Base-by-base conservation (phyloP, 1,140 invertebrate species). In the Pygmarrhopalites habei region DNA sequence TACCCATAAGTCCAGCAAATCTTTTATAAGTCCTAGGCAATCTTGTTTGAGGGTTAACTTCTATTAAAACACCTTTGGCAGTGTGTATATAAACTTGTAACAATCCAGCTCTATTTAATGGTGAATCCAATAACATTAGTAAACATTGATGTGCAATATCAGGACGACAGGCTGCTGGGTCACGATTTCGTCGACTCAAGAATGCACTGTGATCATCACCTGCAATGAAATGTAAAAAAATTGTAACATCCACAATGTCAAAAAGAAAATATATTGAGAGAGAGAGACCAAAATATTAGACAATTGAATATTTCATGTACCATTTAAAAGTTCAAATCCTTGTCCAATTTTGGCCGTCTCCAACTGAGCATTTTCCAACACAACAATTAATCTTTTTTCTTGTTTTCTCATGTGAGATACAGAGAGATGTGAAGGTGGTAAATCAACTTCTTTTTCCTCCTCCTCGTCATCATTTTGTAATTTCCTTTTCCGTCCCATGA, bases 1-100 rank as follows among this genome's bases (percentile, higher is more conserved):
- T 82, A 95, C 92, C 92, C 86, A 99, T 98, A 19, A 99, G 78
- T 44, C 95, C 95, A 73, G 94, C 92, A 83, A 99, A 99, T 74
- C 96, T 82, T 74, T 98, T 96, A 74, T 95, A 99, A 15, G 96
- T 99, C 72, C 96, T 83, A 1, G 97, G 97, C 74, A 99, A 96
- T 73, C 96, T 85, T 10, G 95, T 99, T 77, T 98, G 95, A 47
- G 97, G 95, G 79, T 96, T 95, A 25, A 99, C 86, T 86, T 99
- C 94, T 72, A 99, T 98, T 0, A 99, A 78, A 46, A 98, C 93
- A 85, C 98, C 98, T 74, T 92, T 90, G 72, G 88, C 89, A 41
- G 96, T 99, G 69, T 92, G 90, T 64, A 99, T 83, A 74, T 95
- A 99, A 0, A 99, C 62, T 81, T 91, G 88, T 17, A 92, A 75